Conservation (phyloP, 2,888 invertebrate species). For the Cremastinae sp. region DNA sequence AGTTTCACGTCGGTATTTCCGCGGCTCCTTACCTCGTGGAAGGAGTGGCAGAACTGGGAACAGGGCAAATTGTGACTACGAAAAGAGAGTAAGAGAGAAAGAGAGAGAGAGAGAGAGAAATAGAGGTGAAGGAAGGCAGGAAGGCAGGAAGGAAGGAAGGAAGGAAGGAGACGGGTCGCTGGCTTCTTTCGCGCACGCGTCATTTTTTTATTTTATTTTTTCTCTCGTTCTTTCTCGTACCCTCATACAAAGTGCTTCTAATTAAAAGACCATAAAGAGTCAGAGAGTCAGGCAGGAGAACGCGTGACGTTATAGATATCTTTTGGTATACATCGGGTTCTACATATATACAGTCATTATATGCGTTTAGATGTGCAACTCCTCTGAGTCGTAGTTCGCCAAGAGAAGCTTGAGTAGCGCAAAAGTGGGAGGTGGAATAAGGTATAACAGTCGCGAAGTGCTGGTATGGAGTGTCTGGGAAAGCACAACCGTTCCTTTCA, state of each 20-base stretch:
- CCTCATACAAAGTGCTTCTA: slow-evolving; percentile 73
- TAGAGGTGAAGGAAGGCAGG: not conserved
- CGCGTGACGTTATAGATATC: slow-evolving; percentile 35
- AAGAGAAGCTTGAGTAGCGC: slow-evolving; percentile 49
- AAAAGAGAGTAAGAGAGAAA: not conserved
- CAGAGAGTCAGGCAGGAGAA: slow-evolving; percentile 65
- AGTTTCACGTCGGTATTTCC: slow-evolving; percentile 72
- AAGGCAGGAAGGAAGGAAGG: not conserved
- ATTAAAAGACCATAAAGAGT: slow-evolving; percentile 77
- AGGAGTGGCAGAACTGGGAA: slow-evolving; percentile 25
- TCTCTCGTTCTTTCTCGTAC: slow-evolving; percentile 66
- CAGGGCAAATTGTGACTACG: slow-evolving; percentile 49
- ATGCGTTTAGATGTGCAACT: slow-evolving; percentile 11
- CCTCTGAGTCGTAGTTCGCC: slow-evolving; percentile 23
- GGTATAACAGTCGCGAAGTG: slow-evolving; percentile 70
- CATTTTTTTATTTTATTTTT: slow-evolving; percentile 6
- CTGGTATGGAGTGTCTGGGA: slow-evolving; percentile 71
- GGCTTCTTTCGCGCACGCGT: slow-evolving; percentile 59
- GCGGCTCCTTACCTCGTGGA: slow-evolving; percentile 31
- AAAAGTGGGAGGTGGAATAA: slow-evolving; percentile 42
- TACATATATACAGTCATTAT: not conserved
- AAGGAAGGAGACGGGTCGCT: slow-evolving; percentile 37
- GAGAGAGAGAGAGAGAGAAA: not conserved
- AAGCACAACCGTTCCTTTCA: slow-evolving; percentile 75
- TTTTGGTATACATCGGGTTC: not conserved